These are phyloP conservation scores for Psilopsiagon aurifrons DNA, from an alignment of 2,113 vertebrate genomes.

Conservation along the genomic window DNA sequence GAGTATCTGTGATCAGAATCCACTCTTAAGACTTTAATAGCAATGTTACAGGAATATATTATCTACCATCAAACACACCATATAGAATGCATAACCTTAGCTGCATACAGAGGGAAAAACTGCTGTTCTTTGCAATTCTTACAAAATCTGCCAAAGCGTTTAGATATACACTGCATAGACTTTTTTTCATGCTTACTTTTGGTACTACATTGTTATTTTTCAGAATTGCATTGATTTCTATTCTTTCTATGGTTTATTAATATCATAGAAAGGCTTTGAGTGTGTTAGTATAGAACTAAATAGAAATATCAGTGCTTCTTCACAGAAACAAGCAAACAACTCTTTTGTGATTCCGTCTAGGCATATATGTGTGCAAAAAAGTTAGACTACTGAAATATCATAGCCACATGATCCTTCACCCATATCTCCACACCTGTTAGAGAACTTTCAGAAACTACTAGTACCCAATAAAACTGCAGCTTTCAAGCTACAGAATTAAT, in stretches of 20 bases:
- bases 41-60: slow-evolving; percentile 27
- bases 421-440: background rate
- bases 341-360: slow-evolving; percentile 16
- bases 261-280: slow-evolving; percentile 57
- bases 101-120: slow-evolving; percentile 7
- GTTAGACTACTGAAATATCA: background rate
- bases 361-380: background rate
- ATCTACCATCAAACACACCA: background rate
- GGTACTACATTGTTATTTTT: slow-evolving; percentile 35
- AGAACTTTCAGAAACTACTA: background rate
- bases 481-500: slow-evolving; percentile 2
- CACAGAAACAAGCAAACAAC: background rate
- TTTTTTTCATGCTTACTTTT: slow-evolving; percentile 64
- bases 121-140: background rate
- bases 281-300: slow-evolving; percentile 40
- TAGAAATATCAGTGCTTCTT: slow-evolving; percentile 54
- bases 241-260: slow-evolving; percentile 68
- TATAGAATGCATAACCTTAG: slow-evolving; percentile 47
- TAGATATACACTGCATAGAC: background rate
- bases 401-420: background rate
- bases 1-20: background rate
- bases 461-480: background rate
- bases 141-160: slow-evolving; percentile 39
- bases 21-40: slow-evolving; percentile 33
- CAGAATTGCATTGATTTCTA: slow-evolving; percentile 68